A percentile compares a stretch with the other conserved stretches of the same genome.
phyloP scores from a whole-genome alignment of 2,797 vertebrate genomes.

The Channa striata region DNA sequence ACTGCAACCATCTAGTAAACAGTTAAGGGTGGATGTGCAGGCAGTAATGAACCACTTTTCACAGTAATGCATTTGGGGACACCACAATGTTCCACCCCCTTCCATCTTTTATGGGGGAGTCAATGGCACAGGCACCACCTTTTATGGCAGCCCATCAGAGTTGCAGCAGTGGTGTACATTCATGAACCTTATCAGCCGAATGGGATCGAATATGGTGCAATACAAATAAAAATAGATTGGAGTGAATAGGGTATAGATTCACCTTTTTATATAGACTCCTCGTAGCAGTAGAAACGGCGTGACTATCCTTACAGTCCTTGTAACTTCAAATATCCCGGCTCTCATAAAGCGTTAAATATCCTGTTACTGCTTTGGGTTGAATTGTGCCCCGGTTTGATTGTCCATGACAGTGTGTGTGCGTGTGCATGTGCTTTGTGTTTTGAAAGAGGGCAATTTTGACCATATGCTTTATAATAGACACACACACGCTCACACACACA shows the following conservation, averaged over 20 bases:
- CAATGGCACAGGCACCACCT: conserved; percentile 64
- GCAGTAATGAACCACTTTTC: conserved; percentile 72
- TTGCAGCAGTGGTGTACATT: conserved; percentile 56
- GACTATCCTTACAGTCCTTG: conserved; percentile 45
- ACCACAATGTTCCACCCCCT: conserved; percentile 12
- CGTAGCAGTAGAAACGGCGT: conserved; percentile 34
- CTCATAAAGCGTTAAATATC: conserved; percentile 63
- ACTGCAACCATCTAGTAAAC: not conserved
- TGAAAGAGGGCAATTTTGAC: conserved; percentile 39
- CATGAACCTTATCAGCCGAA: conserved; percentile 53
- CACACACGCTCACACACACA: conserved; percentile 11
- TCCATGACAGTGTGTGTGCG: conserved; percentile 18
- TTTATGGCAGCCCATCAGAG: conserved; percentile 65
- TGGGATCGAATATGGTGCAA: conserved; percentile 50
- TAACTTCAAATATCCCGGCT: conserved; percentile 57
- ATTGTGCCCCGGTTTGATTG: conserved; percentile 38
- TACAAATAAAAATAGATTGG: conserved; percentile 69
- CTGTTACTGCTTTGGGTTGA: conserved; percentile 48
- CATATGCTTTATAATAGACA: conserved; percentile 48
- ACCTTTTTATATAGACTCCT: conserved; percentile 51
- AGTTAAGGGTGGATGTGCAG: conserved; percentile 12
- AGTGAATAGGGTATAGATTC: conserved; percentile 67
- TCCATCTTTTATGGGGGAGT: conserved; percentile 58
- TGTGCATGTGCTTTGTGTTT: conserved; percentile 5
- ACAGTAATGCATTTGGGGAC: conserved; percentile 64